These are phyloP conservation scores for Zalophus californianus DNA, from an alignment of 2,797 vertebrate species.

Conservation along the genomic window DNA sequence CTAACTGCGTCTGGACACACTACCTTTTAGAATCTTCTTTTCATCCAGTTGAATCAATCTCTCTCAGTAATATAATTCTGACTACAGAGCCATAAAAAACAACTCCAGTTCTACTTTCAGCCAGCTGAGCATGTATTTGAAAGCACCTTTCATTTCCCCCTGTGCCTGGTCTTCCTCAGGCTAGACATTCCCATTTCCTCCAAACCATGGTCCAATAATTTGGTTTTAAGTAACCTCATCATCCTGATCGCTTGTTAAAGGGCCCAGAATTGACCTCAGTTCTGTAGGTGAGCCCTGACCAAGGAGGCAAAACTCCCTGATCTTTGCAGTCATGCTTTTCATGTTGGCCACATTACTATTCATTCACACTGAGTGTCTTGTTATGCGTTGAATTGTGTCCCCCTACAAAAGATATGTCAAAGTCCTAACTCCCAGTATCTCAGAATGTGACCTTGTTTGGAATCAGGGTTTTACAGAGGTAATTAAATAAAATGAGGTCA, in stretches of 20 bases:
- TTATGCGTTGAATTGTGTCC: not conserved
- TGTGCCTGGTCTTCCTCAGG: slow-evolving; percentile 61
- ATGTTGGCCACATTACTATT: not conserved
- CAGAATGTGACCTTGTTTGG: slow-evolving; percentile 20
- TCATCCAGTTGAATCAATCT: slow-evolving; percentile 49
- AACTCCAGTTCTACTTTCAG: slow-evolving; percentile 45
- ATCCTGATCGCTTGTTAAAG: not conserved
- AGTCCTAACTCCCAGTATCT: not conserved
- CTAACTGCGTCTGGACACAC: not conserved
- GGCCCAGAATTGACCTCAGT: not conserved
- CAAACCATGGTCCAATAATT: not conserved
- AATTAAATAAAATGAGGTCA: not conserved
- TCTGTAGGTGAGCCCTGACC: not conserved
- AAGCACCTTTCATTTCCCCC: slow-evolving; percentile 70
- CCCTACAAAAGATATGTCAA: not conserved
- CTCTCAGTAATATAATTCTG: slow-evolving; percentile 55
- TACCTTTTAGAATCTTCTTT: slow-evolving; percentile 58
- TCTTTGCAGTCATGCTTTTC: not conserved
- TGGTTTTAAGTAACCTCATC: slow-evolving; percentile 19
- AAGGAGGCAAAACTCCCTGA: not conserved
- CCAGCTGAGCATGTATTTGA: slow-evolving; percentile 53
- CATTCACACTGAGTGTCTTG: not conserved
- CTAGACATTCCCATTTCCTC: slow-evolving; percentile 70
- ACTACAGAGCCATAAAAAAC: slow-evolving; percentile 60
- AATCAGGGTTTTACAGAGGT: slow-evolving; percentile 1